These are phyloP conservation scores for Lepidostoma basale DNA, from an alignment of 1,140 invertebrate genomes.

Conservation along the genomic window DNA sequence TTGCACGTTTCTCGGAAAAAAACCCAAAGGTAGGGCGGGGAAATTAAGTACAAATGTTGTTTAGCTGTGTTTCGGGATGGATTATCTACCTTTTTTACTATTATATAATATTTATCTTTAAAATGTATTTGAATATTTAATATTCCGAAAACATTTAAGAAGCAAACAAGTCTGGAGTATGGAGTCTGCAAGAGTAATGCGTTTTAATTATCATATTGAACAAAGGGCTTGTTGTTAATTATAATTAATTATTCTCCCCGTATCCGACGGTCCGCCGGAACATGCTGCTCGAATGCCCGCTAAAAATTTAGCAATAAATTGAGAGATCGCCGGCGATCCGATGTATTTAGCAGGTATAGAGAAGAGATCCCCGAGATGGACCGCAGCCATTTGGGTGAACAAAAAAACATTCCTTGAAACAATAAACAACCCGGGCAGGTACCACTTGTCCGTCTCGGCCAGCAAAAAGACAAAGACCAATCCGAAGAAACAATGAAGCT, in stretches of 20 bases:
- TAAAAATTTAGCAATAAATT: conserved; percentile 34
- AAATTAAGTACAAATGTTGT: too few species aligned
- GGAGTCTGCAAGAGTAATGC: too few species aligned
- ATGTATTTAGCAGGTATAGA: conserved; percentile 37
- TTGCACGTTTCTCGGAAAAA: too few species aligned
- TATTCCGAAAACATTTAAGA: too few species aligned
- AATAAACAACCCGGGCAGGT: conserved; percentile 35
- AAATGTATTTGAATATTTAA: too few species aligned
- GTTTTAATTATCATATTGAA: conserved; percentile 6
- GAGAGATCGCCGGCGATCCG: conserved; percentile 26
- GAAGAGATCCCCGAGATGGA: conserved; percentile 13
- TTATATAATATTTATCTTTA: too few species aligned
- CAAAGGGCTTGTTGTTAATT: conserved; percentile 2
- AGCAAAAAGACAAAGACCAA: conserved; percentile 23
- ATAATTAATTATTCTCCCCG: conserved; percentile 4
- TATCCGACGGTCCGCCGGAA: conserved; percentile 5
- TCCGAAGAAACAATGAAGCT: neutral
- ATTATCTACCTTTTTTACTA: too few species aligned
- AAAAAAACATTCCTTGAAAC: conserved; percentile 35
- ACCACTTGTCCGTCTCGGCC: conserved; percentile 10
- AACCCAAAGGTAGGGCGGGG: too few species aligned
- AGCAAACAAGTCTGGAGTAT: too few species aligned
- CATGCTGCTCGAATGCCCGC: conserved; percentile 6
- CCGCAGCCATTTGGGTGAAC: conserved; percentile 18
- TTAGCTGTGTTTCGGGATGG: too few species aligned